Base-by-base conservation (phyloP, 2,888 invertebrate genomes). In the Adineta ricciae region DNA sequence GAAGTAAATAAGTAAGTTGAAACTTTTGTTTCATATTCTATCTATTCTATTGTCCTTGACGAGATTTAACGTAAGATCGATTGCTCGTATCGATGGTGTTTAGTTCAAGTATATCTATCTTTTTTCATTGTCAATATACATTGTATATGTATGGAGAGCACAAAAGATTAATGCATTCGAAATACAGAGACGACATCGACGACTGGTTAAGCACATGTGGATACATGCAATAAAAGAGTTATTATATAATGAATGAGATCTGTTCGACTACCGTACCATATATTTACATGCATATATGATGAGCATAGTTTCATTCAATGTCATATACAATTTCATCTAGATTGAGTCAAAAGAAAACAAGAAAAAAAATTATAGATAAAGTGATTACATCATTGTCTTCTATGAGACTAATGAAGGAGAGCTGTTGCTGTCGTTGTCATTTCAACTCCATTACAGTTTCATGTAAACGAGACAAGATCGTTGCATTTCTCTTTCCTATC, bases 401-500 rank as follows among this genome's bases (percentile, higher is more conserved):
- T 19, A 36, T 64, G 32, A 64, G 64, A 64, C 64, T 64, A 64
- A 64, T 64, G 64, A 64, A 64, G 32, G 64, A 32, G 64, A 32
- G 32, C 16, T 64, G 16, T 64, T 64, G 32, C 64, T 14, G 64
- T 64, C 32, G 32, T 32, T 64, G 64, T 64, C 64, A 64, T 64
- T 64, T 64, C 64, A 64, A 64, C 64, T 64, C 64, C 64, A 64
- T 64, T 64, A 64, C 64, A 36, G 32, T 64, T 36, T 64, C 64
- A 64, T 64, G 64, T 64, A 64, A 64, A 64, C 64, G 64, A 64
- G 64, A 64, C 64, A 64, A 64, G 64, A 64, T 64, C 32, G 64
- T 32, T 19, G 32, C 64, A 7, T 16, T 64, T 64, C 64, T 64
- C 19, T 32, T 19, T 64, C 27, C 64, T 36, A 64, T 64, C 64